phyloP scores from a whole-genome alignment of 1,140 invertebrate species.

The Drosophila murphyi region DNA sequence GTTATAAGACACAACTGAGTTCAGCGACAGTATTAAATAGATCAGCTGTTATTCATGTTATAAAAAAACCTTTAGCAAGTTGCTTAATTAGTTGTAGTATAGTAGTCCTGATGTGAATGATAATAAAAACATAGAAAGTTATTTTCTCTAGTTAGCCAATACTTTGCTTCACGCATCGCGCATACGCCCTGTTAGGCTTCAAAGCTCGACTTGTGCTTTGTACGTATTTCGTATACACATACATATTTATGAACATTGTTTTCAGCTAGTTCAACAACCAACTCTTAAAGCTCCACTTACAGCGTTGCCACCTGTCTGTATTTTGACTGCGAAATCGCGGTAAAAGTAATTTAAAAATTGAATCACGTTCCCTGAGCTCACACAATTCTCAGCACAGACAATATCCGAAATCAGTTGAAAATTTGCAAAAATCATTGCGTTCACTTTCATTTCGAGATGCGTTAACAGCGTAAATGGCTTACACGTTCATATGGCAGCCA shows the following conservation, averaged over 20 bases:
- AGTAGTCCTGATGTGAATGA: neutral
- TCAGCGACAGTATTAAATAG: no score
- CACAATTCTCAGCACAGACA: constrained; percentile 63
- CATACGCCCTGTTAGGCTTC: constrained; percentile 50
- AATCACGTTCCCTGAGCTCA: constrained; percentile 60
- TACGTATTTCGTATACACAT: neutral
- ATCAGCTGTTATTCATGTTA: no score
- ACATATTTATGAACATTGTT: neutral
- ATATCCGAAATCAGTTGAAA: constrained; percentile 36
- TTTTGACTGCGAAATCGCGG: constrained; percentile 32
- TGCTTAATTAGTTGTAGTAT: neutral
- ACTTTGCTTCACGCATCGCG: constrained; percentile 3
- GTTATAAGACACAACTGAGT: no score
- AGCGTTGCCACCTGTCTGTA: constrained; percentile 49
- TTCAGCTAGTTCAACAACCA: constrained; percentile 5
- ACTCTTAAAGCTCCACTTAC: neutral
- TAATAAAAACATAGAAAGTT: neutral
- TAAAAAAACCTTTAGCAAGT: no score
- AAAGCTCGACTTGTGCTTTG: neutral
- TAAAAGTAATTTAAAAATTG: constrained; percentile 71
- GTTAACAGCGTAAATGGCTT: constrained; percentile 49
- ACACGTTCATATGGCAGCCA: constrained; percentile 11
- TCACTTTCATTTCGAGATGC: constrained; percentile 79
- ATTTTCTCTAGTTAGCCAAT: constrained; percentile 11
- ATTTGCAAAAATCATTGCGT: constrained; percentile 64